A percentile compares a stretch with the other conserved stretches of the same genome.
Evolutionary conservation across 2,797 vertebrate genomes (phyloP).

Genomic region (Heteromormyrus szaboi): DNA sequence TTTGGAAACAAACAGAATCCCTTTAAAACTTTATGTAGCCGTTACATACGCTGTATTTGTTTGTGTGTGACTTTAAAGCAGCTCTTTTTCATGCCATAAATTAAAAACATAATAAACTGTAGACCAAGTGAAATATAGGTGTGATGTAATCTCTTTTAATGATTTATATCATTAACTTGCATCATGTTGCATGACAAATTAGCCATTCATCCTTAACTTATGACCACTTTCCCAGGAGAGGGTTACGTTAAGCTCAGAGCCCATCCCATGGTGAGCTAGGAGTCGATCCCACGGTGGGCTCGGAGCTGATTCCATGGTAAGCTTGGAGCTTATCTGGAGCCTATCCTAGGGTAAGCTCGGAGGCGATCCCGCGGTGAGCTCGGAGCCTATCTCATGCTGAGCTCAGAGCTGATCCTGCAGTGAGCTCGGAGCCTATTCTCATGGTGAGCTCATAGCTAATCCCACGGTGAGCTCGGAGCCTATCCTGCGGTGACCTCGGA

Average conservation of each 20-base stretch:
- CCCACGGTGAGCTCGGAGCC: not conserved
- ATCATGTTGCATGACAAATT: not conserved
- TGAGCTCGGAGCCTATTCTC: not conserved
- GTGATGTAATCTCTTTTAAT: not conserved
- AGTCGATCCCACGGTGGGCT: not conserved
- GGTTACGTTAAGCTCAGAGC: not conserved
- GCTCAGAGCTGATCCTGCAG: not conserved
- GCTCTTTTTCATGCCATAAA: not conserved
- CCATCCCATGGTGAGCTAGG: not conserved
- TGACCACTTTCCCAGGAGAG: not conserved
- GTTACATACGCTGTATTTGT: not conserved
- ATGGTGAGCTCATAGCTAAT: not conserved
- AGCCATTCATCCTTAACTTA: not conserved
- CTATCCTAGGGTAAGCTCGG: not conserved
- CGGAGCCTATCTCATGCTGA: not conserved
- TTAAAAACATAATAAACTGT: not conserved
- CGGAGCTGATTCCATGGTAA: not conserved
- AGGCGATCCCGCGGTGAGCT: not conserved
- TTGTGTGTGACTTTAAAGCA: not conserved
- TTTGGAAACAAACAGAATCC: not conserved
- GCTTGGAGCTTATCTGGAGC: not conserved
- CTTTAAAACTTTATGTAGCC: not conserved
- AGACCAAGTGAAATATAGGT: not conserved
- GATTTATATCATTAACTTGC: not conserved
- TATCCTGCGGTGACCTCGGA: not conserved